Evolutionary conservation across 2,888 invertebrate species (phyloP).

Genomic region (Tyria jacobaeae): DNA sequence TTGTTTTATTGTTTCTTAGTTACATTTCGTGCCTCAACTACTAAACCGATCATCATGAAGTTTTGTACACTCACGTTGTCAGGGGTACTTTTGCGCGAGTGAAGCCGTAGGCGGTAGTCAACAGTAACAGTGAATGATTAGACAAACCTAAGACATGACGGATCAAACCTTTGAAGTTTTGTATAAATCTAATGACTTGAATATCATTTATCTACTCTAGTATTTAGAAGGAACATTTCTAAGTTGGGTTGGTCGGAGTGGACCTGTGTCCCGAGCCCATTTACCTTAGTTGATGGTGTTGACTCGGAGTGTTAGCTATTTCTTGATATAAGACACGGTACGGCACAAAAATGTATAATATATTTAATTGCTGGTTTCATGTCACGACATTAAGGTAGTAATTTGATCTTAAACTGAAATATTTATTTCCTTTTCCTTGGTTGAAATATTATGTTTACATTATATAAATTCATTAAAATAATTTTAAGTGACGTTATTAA

Average conservation of each 20-base stretch:
- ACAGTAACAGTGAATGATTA: too few species aligned
- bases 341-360: background rate
- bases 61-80: too few species aligned
- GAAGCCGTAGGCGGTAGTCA: too few species aligned
- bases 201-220: too few species aligned
- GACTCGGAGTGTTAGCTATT: background rate
- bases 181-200: too few species aligned
- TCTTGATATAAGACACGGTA: background rate
- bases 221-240: background rate
- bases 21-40: too few species aligned
- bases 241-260: background rate
- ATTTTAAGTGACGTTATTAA: constrained; percentile 33
- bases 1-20: too few species aligned
- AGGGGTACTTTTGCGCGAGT: too few species aligned
- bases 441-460: constrained; percentile 18
- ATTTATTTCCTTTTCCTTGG: constrained; percentile 3
- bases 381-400: background rate
- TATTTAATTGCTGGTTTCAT: background rate
- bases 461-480: constrained; percentile 21
- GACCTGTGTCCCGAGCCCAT: background rate
- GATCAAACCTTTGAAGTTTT: too few species aligned
- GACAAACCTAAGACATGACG: too few species aligned
- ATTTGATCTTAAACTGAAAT: constrained; percentile 4
- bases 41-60: too few species aligned
- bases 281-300: background rate